Conservation (phyloP, 2,113 vertebrate genomes). For the Pogona vitticeps region DNA sequence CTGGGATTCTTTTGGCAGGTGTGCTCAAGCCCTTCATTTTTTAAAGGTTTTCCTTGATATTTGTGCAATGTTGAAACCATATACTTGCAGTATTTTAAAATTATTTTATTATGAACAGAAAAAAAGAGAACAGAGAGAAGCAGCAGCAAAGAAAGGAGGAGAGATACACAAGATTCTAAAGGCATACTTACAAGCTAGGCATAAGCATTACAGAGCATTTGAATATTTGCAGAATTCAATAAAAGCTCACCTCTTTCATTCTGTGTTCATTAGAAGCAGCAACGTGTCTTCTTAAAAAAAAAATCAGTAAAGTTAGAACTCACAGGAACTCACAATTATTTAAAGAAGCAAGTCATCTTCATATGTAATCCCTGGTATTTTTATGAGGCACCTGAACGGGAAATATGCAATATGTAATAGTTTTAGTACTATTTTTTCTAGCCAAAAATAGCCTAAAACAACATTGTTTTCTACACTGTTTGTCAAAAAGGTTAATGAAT, state of each 20-base stretch:
- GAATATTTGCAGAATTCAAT: background rate
- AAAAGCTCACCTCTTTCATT: background rate
- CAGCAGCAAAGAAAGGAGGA: too few relatives aligned
- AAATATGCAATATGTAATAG: background rate
- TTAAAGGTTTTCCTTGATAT: too few relatives aligned
- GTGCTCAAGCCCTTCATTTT: too few relatives aligned
- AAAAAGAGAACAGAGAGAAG: too few relatives aligned
- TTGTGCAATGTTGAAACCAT: background rate
- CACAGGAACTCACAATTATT: background rate
- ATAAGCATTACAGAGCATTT: background rate
- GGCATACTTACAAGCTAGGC: background rate
- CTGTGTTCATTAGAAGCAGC: background rate
- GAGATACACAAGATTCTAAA: background rate
- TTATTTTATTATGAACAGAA: too few relatives aligned
- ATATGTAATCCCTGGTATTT: background rate
- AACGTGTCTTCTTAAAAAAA: background rate
- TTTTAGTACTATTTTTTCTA: background rate
- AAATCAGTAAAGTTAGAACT: background rate
- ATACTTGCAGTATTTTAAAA: background rate
- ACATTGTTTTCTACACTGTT: constrained; percentile 18
- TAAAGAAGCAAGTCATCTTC: constrained; percentile 7
- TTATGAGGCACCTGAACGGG: background rate
- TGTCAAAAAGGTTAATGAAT: constrained; percentile 54
- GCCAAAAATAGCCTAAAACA: background rate
- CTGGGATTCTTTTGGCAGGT: too few relatives aligned